These are phyloP conservation scores for Oegoconia quadripuncta DNA, from an alignment of 2,888 invertebrate species.

Conservation along the genomic window DNA sequence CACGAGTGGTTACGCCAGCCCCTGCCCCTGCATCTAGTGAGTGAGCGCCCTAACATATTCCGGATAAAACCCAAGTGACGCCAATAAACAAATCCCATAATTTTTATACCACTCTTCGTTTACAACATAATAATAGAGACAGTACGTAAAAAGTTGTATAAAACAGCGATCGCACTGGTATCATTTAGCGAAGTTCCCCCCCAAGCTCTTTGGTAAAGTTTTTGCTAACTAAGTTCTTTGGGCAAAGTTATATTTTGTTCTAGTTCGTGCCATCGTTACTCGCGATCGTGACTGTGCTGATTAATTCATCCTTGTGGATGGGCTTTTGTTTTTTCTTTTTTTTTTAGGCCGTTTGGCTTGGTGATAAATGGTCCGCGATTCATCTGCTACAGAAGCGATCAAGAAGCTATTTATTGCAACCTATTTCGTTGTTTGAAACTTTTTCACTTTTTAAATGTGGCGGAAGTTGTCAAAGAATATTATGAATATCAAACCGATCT, in stretches of 20 bases:
- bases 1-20: no score
- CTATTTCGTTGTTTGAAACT: conserved; percentile 4
- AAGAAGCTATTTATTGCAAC: conserved; percentile 6
- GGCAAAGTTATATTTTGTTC: conserved; percentile 49
- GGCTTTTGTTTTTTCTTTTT: conserved; percentile 48
- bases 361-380: conserved; percentile 43
- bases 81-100: conserved; percentile 36
- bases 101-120: conserved; percentile 32
- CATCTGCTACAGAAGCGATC: conserved; percentile 24
- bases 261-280: conserved; percentile 65
- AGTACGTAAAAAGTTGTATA: conserved; percentile 45
- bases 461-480: no score
- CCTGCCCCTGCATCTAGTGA: no score
- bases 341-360: conserved; percentile 42
- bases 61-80: background rate
- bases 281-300: conserved; percentile 65
- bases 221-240: conserved; percentile 42
- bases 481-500: no score
- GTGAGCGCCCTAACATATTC: background rate
- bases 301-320: conserved; percentile 55
- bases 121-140: conserved; percentile 31
- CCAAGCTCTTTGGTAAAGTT: conserved; percentile 33
- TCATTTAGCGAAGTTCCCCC: conserved; percentile 45
- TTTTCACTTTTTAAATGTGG: background rate
- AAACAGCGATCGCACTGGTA: conserved; percentile 45